A percentile compares a stretch with the other conserved stretches of the same genome.
Evolutionary conservation across 2,888 invertebrate genomes (phyloP).

Genomic region (Chymomyza fuscimana): DNA sequence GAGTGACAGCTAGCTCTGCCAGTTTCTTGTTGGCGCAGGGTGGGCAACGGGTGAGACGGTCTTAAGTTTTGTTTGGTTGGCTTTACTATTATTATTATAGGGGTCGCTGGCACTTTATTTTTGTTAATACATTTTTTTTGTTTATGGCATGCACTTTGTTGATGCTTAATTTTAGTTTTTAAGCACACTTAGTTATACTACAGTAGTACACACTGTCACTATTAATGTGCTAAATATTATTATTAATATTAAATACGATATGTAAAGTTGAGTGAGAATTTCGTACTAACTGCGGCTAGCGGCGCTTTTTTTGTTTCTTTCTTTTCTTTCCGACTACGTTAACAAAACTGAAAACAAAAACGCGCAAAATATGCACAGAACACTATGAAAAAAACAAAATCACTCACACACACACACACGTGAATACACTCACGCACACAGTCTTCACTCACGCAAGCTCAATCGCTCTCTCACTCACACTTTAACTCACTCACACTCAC

Average conservation of each 20-base stretch:
- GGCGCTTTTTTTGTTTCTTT: slow-evolving; percentile 31
- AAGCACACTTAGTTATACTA: not conserved
- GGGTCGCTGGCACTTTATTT: slow-evolving; percentile 36
- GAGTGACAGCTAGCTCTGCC: not conserved
- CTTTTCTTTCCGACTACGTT: slow-evolving; percentile 53
- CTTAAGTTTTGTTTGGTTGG: no score
- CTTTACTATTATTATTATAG: not conserved
- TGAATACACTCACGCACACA: slow-evolving; percentile 1
- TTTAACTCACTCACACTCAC: not conserved
- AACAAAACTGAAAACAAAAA: slow-evolving; percentile 71
- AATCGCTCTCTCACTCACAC: not conserved
- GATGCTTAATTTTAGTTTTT: slow-evolving; percentile 14
- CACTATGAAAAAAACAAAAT: slow-evolving; percentile 30
- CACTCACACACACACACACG: slow-evolving; percentile 14
- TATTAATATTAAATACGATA: not conserved
- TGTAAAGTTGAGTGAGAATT: slow-evolving; percentile 39
- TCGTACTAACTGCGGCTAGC: slow-evolving; percentile 58
- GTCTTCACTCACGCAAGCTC: slow-evolving; percentile 11
- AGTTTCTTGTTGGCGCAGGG: no score
- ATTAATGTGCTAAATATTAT: slow-evolving; percentile 1
- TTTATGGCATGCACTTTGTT: slow-evolving; percentile 20
- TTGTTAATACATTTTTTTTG: slow-evolving; percentile 17
- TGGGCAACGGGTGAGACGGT: no score
- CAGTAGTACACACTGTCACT: slow-evolving; percentile 23
- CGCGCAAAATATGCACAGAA: slow-evolving; percentile 68